phyloP scores from a whole-genome alignment of 23 tunicate species.

The Halocynthia aurantium region DNA sequence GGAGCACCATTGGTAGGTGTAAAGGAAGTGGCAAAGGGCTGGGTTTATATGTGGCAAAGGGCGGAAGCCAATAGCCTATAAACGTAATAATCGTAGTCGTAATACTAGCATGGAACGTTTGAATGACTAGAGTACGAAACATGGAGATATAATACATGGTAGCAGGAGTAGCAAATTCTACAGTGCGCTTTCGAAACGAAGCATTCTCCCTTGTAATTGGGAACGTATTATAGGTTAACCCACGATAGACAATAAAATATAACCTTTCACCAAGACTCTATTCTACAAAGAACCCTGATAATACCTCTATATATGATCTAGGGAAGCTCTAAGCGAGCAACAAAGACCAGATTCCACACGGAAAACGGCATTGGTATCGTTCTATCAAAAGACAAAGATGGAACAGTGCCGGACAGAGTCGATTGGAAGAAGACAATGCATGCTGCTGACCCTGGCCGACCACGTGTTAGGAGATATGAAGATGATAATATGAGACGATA shows the following conservation, averaged over 20 bases:
- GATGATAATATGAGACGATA: conserved; percentile 93
- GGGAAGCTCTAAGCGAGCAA: too few relatives aligned
- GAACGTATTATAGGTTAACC: too few relatives aligned
- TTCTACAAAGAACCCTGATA: too few relatives aligned
- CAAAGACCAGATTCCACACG: background rate
- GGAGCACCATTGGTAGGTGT: conserved; percentile 80
- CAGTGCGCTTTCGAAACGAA: too few relatives aligned
- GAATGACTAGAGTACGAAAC: too few relatives aligned
- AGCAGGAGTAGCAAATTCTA: too few relatives aligned
- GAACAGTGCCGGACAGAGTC: background rate
- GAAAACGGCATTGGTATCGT: conserved; percentile 80
- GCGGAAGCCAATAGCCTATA: background rate
- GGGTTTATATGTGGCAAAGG: background rate
- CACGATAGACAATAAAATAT: too few relatives aligned
- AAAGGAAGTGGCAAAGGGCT: background rate
- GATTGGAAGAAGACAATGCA: conserved; percentile 9
- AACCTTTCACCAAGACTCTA: too few relatives aligned
- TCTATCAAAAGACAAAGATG: conserved; percentile 10
- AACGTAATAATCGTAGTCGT: background rate
- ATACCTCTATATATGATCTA: too few relatives aligned
- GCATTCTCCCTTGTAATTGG: too few relatives aligned
- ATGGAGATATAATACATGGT: too few relatives aligned
- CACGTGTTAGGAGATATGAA: conserved; percentile 53
- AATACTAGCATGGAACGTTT: too few relatives aligned
- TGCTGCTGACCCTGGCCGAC: conserved; percentile 2